Conservation (phyloP, 2,797 vertebrate genomes). For the Alosa sapidissima region DNA sequence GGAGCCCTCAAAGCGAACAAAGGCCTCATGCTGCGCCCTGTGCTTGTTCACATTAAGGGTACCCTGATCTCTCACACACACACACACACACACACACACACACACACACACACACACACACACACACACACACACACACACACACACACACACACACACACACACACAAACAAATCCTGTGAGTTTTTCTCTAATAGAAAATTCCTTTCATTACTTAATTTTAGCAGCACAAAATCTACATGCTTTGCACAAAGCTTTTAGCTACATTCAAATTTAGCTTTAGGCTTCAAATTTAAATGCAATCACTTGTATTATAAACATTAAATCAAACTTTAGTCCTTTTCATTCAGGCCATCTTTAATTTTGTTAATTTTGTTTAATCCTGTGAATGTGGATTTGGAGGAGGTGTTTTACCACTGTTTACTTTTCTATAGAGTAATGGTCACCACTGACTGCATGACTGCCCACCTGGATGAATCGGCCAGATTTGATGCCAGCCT, state of each 20-base stretch:
- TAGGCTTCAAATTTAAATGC: too few relatives aligned
- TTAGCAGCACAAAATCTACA: neutral
- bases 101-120: neutral
- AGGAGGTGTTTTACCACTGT: neutral
- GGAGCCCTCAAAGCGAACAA: slow-evolving; percentile 77
- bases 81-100: neutral
- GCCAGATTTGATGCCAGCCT: slow-evolving; percentile 92
- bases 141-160: neutral
- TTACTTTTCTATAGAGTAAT: neutral
- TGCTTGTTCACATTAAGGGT: slow-evolving; percentile 89
- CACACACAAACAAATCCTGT: neutral
- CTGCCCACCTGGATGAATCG: slow-evolving; percentile 83
- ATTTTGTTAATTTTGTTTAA: too few relatives aligned
- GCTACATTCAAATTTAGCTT: too few relatives aligned
- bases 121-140: too few relatives aligned
- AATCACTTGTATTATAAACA: too few relatives aligned
- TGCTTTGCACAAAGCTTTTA: neutral
- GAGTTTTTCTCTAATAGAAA: neutral
- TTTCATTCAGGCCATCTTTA: too few relatives aligned
- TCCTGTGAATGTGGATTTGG: too few relatives aligned
- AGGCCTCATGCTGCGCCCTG: slow-evolving; percentile 85
- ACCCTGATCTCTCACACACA: slow-evolving; percentile 73
- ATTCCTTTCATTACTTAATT: neutral
- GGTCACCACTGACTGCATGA: too few relatives aligned
- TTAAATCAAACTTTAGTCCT: too few relatives aligned